phyloP scores from a whole-genome alignment of 2,888 invertebrate genomes.

The Acholoe squamosa region DNA sequence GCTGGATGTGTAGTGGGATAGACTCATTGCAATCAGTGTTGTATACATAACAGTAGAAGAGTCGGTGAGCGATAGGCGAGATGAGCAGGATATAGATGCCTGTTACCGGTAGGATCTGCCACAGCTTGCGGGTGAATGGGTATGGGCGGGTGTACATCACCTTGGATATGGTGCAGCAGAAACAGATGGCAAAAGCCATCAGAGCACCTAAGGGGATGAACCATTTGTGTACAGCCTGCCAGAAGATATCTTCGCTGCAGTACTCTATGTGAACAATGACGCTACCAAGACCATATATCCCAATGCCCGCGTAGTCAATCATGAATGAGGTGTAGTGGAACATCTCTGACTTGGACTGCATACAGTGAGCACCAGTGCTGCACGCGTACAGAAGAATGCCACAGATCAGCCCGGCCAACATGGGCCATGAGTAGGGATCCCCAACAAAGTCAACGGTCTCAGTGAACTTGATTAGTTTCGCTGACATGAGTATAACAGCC shows the following conservation, averaged over 20 bases:
- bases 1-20: conserved; percentile 77
- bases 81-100: conserved; percentile 80
- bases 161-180: conserved; percentile 80
- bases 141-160: conserved; percentile 80
- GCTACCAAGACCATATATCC: conserved; percentile 82
- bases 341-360: conserved; percentile 80
- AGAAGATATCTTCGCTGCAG: conserved; percentile 76
- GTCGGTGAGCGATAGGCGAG: conserved; percentile 78
- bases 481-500: conserved; percentile 71
- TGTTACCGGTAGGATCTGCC: conserved; percentile 80
- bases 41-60: conserved; percentile 73
- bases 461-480: conserved; percentile 73
- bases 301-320: conserved; percentile 82
- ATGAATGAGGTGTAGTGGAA: conserved; percentile 82
- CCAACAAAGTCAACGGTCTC: conserved; percentile 76
- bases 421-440: conserved; percentile 81
- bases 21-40: conserved; percentile 75
- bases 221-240: conserved; percentile 72
- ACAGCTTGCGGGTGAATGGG: conserved; percentile 80
- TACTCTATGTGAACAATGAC: conserved; percentile 81
- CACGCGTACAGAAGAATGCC: conserved; percentile 77
- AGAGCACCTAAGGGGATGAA: conserved; percentile 77
- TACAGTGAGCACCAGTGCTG: conserved; percentile 80
- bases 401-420: conserved; percentile 78
- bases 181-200: conserved; percentile 76